Base-by-base conservation (phyloP, 64 coral and sea anemone genomes). In the Astreopora myriophthalma region DNA sequence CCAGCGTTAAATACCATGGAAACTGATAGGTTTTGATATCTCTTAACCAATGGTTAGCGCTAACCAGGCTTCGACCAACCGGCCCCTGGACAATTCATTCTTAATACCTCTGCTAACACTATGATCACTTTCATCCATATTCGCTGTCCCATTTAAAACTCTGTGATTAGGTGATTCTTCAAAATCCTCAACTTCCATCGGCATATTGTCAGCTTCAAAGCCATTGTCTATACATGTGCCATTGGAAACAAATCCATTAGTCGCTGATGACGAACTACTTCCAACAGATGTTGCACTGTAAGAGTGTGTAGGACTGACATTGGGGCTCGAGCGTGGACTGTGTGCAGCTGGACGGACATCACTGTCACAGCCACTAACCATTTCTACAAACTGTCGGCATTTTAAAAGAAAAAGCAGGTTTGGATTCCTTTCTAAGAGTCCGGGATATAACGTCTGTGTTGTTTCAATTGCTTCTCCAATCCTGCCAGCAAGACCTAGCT, bases 381-480 rank as follows among this genome's bases (percentile, higher is more conserved):
- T 99, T 90, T 99, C 97, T 55, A 99, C 94, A 99, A 99, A 99
- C 26, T 99, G 93, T 49, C 97, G 94, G 73, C 97, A 99, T 83
- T 99, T 99, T 57, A 99, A 64, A 37, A 96, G 74, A 75, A 99
- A 99, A 70, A 99, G 67, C 72, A 99, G 89, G 75, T 99, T 96
- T 34, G 85, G 97, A 84, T 99, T 91, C 70, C 97, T 90, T 88
- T 99, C 97, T 90, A 99, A 90, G 65, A 99, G 83, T 67, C 97
- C 97, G 48, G 97, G 97, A 19, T 99, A 99, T 60, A 99, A 79
- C 85, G 94, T 87, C 37, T 99, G 97, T 52, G 97, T 99, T 39
- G 89, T 99, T 90, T 99, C 97, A 79, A 96, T 99, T 85, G 94
- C 94, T 94, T 99, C 97, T 80, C 97, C 97, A 85, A 99, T 93